Base-by-base conservation (phyloP, 2,888 invertebrate species). In the Machimus atricapillus region DNA sequence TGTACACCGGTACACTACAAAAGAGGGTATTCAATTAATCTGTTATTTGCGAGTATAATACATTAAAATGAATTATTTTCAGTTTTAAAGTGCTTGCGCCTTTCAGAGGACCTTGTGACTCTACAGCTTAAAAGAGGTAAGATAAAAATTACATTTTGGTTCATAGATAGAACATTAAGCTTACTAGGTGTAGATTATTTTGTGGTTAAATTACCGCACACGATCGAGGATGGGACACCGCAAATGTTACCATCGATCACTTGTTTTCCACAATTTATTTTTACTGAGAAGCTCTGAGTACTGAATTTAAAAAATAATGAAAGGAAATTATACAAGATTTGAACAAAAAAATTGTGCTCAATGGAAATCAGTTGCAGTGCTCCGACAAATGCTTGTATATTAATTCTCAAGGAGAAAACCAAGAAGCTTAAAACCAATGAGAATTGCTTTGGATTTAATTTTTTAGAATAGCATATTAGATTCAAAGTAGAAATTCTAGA, bases 81-180 rank as follows among this genome's bases (percentile, higher is more conserved):
- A 97, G 97, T 97, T 94, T 94, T 97, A 94, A 97, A 97, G 96
- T 97, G 97, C 94, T 95, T 98, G 92, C 96, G 97, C 92, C 95
- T 98, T 92, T 97, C 97, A 90, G 95, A 96, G 93, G 97, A 97
- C 94, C 96, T 97, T 91, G 97, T 98, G 92, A 97, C 96, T 92
- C 94, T 98, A 93, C 97, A 97, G 94, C 95, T 98, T 93, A 97
- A 96, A 94, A 95, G 97, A 95, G 97, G 97, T 97, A 94, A 95
- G 95, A 82, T 12, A 4, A 19, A 37, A 16, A 1, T 19, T 78
- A 19, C 16, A 34, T 73, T 23, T 12, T 16, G 14, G 16, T 5
- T 16, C 14, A 46, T 4, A n/a, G 52, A 6, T 52, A n/a, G 52
- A 52, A 52, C 5, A 52, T n/a, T 52, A 52, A 52, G 52, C 14